phyloP scores from a whole-genome alignment of 2,113 vertebrate genomes.

The Grus americana region DNA sequence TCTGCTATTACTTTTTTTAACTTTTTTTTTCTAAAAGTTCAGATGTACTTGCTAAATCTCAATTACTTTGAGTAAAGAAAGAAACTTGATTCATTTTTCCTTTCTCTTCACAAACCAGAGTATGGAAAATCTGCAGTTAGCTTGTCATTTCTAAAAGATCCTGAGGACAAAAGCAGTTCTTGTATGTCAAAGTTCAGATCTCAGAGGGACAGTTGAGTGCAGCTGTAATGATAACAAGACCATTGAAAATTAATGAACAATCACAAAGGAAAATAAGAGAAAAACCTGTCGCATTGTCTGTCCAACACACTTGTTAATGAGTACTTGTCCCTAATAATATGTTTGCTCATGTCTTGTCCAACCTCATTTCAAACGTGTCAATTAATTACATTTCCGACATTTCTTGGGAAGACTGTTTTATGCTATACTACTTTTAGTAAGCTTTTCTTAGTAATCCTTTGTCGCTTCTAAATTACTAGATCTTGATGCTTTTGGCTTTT shows the following conservation, averaged over 20 bases:
- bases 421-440: background rate
- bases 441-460: background rate
- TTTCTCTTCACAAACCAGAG: background rate
- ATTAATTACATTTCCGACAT: background rate
- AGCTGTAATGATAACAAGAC: conserved; percentile 24
- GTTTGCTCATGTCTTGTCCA: background rate
- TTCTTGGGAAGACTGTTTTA: background rate
- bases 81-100: background rate
- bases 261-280: background rate
- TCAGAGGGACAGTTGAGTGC: background rate
- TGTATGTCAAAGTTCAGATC: conserved; percentile 8
- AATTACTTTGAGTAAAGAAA: background rate
- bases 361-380: background rate
- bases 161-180: background rate
- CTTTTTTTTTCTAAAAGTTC: background rate
- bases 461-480: background rate
- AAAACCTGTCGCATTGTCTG: background rate
- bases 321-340: background rate
- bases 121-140: background rate
- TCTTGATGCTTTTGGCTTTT: background rate
- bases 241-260: conserved; percentile 14
- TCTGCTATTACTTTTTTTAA: background rate
- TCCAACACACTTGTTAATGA: background rate
- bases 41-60: background rate
- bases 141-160: background rate